Percentiles rank a stretch among this genome's conserved stretches.
Conservation (phyloP, 2,113 vertebrate species). For the Hippopotamus amphibius region DNA sequence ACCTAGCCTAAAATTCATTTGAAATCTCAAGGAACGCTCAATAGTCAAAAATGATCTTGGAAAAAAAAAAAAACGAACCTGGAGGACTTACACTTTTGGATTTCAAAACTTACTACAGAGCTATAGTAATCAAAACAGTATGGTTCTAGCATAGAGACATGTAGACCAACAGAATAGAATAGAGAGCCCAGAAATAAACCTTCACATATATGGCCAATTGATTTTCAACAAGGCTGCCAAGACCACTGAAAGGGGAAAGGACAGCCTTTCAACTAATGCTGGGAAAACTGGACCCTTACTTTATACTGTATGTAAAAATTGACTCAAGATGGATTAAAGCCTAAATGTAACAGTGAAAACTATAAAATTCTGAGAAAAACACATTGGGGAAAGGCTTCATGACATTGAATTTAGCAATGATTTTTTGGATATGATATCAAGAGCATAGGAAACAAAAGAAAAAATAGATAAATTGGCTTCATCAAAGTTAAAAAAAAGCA, state of each 20-base stretch:
- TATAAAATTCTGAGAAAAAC: background rate
- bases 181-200: background rate
- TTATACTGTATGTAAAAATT: background rate
- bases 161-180: background rate
- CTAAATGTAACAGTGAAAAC: background rate
- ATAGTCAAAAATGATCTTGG: background rate
- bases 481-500: background rate
- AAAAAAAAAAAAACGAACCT: background rate
- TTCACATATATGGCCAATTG: background rate
- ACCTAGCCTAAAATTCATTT: background rate
- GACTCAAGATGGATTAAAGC: background rate
- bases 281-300: background rate
- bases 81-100: background rate
- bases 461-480: background rate
- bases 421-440: conserved; percentile 7
- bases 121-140: background rate
- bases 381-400: background rate
- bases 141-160: background rate
- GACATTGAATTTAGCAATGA: background rate
- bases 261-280: background rate
- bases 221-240: background rate
- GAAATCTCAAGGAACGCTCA: background rate
- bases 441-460: background rate
- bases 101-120: background rate
- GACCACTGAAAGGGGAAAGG: background rate